Evolutionary conservation across 2,888 invertebrate genomes (phyloP).

Genomic region (Athrips mouffetella): DNA sequence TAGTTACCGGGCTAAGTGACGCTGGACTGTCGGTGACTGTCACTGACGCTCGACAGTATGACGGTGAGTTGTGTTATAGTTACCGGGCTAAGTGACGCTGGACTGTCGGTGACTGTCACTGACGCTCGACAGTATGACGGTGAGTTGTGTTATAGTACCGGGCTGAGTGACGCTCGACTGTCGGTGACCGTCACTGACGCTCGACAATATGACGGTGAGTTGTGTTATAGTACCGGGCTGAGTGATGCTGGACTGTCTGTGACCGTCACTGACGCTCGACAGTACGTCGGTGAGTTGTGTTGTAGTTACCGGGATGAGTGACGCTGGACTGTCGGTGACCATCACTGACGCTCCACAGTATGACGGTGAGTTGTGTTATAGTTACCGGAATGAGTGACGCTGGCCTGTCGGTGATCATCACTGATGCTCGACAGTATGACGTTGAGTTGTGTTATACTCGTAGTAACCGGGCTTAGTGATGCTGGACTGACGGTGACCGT

Average conservation of each 20-base stretch:
- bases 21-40: too few species aligned
- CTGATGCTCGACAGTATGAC: slow-evolving; percentile 15
- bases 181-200: too few species aligned
- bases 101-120: background rate
- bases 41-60: too few species aligned
- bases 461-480: slow-evolving; percentile 36
- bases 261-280: too few species aligned
- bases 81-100: background rate
- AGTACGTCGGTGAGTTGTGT: too few species aligned
- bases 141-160: too few species aligned
- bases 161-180: too few species aligned
- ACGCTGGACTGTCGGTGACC: slow-evolving; percentile 40
- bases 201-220: too few species aligned
- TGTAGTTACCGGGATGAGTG: slow-evolving; percentile 36
- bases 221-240: background rate
- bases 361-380: background rate
- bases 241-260: too few species aligned
- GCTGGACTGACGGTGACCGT: slow-evolving; percentile 35
- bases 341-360: slow-evolving; percentile 25
- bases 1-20: too few species aligned
- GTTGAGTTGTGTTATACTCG: background rate
- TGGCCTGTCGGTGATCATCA: slow-evolving; percentile 33
- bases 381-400: slow-evolving; percentile 33
- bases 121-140: too few species aligned
- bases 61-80: too few species aligned